phyloP scores from a whole-genome alignment of 2,797 vertebrate species.

The Onychomys arenicola region DNA sequence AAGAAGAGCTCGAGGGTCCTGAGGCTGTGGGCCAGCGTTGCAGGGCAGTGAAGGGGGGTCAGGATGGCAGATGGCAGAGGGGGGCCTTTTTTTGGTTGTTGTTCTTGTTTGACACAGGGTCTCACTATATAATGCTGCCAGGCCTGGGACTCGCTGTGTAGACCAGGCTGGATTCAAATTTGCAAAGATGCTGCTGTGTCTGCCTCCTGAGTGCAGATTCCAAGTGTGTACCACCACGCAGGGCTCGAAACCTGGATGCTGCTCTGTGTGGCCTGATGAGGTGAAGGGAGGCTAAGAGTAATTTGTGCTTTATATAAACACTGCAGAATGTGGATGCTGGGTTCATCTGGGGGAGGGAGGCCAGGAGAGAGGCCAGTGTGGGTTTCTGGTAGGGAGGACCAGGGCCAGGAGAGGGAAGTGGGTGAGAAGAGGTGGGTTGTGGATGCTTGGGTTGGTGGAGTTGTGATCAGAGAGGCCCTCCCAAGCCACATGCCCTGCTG shows the following conservation, averaged over 20 bases:
- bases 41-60: too few relatives aligned
- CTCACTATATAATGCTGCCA: background rate
- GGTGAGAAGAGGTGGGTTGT: background rate
- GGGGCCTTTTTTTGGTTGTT: background rate
- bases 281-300: background rate
- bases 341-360: background rate
- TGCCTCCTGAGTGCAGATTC: background rate
- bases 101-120: background rate
- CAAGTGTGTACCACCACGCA: rapidly evolving
- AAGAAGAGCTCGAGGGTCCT: background rate
- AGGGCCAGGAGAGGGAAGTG: rapidly evolving
- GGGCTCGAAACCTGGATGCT: background rate
- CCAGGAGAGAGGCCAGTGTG: background rate
- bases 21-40: background rate
- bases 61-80: too few relatives aligned
- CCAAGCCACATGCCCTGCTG: background rate
- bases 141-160: background rate
- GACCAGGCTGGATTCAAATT: background rate
- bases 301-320: background rate
- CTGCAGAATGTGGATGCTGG: background rate
- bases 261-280: background rate
- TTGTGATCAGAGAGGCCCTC: background rate
- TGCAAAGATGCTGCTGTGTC: background rate
- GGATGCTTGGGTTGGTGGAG: background rate
- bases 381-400: background rate